Evolutionary conservation across 1,140 invertebrate species (phyloP), one percentile per base, ranked within the genome.

Genomic region (Tetramorium simillimum): DNA sequence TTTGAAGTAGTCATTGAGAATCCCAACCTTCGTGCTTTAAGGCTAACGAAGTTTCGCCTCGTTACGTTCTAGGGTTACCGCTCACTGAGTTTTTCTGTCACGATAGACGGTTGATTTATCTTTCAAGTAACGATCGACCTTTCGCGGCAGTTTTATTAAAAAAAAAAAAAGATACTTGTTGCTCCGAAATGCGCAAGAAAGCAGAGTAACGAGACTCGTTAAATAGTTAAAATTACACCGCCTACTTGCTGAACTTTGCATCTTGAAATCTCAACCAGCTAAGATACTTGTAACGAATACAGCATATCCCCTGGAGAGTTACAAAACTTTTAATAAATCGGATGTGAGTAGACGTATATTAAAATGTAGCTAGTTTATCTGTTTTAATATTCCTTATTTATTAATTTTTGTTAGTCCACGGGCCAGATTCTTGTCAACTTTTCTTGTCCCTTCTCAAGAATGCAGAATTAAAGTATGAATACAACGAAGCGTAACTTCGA

Each of bases 31-130:
- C 63, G 78, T 89, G 67, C 90, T 89, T 92, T 85, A 91, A 89
- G 88, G 89, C 77, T 91, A 92, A 93, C 88, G 80, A 92, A 91
- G 90, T 92, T 92, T 86, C 86, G 85, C 89, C 87, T 93, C 90
- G 89, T 93, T 93, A 90, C 72, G 63, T 82, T 88, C 78, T 89
- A 91, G 65, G 85, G 75, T 89, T 89, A 87, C 85, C 85, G 70
- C 9, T 76, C 65, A 40, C 40, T 33, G 65, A 85, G 63, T 81
- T 86, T 49, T 84, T 70, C 77, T 72, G 43, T 63, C 76, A 65
- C 40, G 81, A 69, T 70, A 90, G 82, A 90, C 86, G 77, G 63
- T 88, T 88, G 90, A 91, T 91, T 91, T 86, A 91, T 91, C 90
- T 84, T 69, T 37, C 73, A 78, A 86, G 88, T 90, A 90, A 88